A percentile compares a stretch with the other conserved stretches of the same genome.
Evolutionary conservation across 1,140 invertebrate species (phyloP).

Genomic region (Hetaerina americana): DNA sequence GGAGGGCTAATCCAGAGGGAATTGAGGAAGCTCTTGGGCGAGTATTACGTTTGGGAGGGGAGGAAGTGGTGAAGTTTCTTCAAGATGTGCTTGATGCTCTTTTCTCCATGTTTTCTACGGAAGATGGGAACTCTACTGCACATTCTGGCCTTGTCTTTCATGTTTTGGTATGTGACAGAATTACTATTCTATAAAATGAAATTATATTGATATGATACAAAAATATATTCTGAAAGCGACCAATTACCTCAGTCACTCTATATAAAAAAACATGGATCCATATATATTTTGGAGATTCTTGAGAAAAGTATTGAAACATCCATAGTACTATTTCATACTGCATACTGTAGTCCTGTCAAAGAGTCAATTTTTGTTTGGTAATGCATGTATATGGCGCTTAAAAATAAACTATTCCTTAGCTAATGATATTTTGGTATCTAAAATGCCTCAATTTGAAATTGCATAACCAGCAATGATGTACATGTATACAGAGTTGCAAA

Average conservation of each 20-base stretch:
- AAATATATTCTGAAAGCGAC: neutral
- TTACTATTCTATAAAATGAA: slow-evolving; percentile 38
- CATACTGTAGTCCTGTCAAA: too few species aligned
- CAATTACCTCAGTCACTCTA: too few species aligned
- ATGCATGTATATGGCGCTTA: too few species aligned
- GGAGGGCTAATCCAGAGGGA: slow-evolving; percentile 73
- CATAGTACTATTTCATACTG: too few species aligned
- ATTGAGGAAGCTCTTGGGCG: slow-evolving; percentile 72
- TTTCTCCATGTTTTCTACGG: slow-evolving; percentile 87
- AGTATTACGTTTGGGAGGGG: slow-evolving; percentile 64
- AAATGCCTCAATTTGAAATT: too few species aligned
- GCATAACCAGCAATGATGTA: too few species aligned
- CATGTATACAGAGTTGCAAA: too few species aligned
- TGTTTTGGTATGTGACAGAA: slow-evolving; percentile 49
- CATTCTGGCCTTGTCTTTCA: slow-evolving; percentile 64
- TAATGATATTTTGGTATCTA: too few species aligned
- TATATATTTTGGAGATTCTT: neutral
- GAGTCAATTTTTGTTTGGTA: too few species aligned
- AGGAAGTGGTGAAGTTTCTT: slow-evolving; percentile 92
- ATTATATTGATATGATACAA: neutral
- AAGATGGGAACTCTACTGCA: slow-evolving; percentile 72
- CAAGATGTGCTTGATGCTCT: slow-evolving; percentile 91
- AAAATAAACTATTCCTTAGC: too few species aligned
- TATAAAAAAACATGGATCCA: neutral
- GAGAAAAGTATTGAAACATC: neutral